Evolutionary conservation across 2,888 invertebrate species (phyloP), one percentile per base, ranked within the genome.

Genomic region (Epirrhoe tristata): DNA sequence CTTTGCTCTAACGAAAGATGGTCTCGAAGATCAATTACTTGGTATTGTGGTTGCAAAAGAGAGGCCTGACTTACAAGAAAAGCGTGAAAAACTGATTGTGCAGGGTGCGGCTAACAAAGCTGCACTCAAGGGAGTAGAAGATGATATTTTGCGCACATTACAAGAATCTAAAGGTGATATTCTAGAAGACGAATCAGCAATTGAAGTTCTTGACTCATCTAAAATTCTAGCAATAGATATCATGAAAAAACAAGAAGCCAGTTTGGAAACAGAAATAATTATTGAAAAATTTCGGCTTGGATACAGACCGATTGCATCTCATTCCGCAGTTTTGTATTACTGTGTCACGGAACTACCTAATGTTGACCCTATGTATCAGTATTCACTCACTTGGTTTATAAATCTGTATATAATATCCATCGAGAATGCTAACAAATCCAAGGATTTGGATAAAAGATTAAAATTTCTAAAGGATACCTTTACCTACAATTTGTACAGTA

Each of bases 291-390:
- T 97, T 73, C 94, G 97, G 64, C 93, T 94, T 72, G 96, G 96
- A 61, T 97, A 97, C 82, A 93, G 95, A 76, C 96, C 96, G 6
- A 96, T 98, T 55, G 97, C 97, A 6, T 95, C 95, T 65, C 96
- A 97, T 89, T 96, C 97, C 10, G 96, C 97, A 7, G 95, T 96
- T 50, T 89, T 98, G 54, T 98, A 97, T 86, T 97, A 97, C 83
- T 97, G 97, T 75, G 95, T 97, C 32, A 96, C 96, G 0, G 97
- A 97, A 89, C 89, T 98, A 74, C 96, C 97, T 8, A 97, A 96
- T 81, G 96, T 98, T 39, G 97, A 98, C 88, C 97, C 97, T 6
- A 97, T 98, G 97, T 98, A 98, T 87, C 97, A 97, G 86, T 98
- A 97, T 87, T 97, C 97, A 0, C 91, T 98, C 52, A 94, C 94